Percentiles rank a stretch among this genome's conserved stretches.
Conservation (phyloP, 2,113 vertebrate species). For the Pteronura brasiliensis region DNA sequence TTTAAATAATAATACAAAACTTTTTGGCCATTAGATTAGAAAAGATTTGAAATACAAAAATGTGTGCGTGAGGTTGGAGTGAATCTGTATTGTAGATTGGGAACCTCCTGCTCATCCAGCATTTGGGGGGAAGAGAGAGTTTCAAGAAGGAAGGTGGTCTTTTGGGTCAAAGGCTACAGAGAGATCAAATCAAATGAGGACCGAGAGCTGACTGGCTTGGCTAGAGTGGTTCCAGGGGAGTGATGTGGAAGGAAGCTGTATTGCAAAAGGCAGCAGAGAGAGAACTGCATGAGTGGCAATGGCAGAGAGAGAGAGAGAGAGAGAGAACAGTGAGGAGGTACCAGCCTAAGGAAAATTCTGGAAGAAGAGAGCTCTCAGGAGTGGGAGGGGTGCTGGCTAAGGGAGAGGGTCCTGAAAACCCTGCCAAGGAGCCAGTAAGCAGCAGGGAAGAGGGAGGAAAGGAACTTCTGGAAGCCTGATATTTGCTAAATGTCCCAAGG, state of each 20-base stretch:
- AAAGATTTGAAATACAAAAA: neutral
- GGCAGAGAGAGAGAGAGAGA: neutral
- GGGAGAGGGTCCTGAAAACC: neutral
- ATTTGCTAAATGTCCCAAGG: neutral
- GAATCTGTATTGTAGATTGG: neutral
- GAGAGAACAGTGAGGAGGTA: neutral
- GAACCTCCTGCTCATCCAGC: no score
- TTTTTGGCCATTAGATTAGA: neutral
- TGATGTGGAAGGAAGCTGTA: neutral
- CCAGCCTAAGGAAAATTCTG: neutral
- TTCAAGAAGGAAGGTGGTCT: neutral
- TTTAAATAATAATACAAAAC: neutral
- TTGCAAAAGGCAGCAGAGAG: neutral
- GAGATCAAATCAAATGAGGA: neutral
- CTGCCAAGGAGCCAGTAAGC: neutral
- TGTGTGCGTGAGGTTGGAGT: neutral
- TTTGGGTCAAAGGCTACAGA: neutral
- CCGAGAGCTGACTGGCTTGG: neutral
- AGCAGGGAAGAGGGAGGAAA: neutral
- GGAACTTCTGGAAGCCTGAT: neutral
- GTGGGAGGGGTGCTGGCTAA: neutral
- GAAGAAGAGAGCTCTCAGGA: neutral
- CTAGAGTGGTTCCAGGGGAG: neutral
- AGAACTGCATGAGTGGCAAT: accelerated
- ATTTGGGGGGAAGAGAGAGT: neutral